Conservation (phyloP, 2,888 invertebrate genomes). For the Oeneis ivallda region DNA sequence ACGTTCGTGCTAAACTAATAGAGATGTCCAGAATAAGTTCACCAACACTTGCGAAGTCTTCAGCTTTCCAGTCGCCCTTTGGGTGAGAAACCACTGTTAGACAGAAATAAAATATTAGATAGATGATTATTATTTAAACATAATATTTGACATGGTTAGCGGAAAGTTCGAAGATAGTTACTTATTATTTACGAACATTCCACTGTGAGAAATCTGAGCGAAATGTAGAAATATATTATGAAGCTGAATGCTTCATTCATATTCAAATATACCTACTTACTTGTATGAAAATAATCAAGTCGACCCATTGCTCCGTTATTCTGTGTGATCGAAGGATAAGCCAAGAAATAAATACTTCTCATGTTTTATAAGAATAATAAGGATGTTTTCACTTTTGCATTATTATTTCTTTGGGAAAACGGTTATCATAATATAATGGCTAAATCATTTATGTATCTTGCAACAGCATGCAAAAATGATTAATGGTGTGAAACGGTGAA, state of each 20-base stretch:
- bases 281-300: too few species aligned
- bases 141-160: too few species aligned
- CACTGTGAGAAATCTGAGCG: too few species aligned
- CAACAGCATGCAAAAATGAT: background rate
- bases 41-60: conserved; percentile 92
- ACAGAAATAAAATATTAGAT: conserved; percentile 13
- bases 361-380: too few species aligned
- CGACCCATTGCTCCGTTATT: too few species aligned
- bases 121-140: background rate
- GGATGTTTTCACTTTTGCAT: background rate
- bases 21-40: conserved; percentile 93
- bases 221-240: too few species aligned
- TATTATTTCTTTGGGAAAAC: background rate
- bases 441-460: background rate
- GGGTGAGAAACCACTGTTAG: conserved; percentile 89
- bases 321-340: too few species aligned
- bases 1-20: conserved; percentile 91
- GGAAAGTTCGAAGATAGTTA: too few species aligned
- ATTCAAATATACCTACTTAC: too few species aligned
- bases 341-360: too few species aligned
- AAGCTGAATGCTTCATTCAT: too few species aligned
- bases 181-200: too few species aligned
- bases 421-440: background rate
- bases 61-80: conserved; percentile 90
- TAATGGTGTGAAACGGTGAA: background rate